Percentiles rank a stretch among this genome's conserved stretches.
phyloP scores from a whole-genome alignment of 64 coral and sea anemone species.

The Pocillopora damicornis region DNA sequence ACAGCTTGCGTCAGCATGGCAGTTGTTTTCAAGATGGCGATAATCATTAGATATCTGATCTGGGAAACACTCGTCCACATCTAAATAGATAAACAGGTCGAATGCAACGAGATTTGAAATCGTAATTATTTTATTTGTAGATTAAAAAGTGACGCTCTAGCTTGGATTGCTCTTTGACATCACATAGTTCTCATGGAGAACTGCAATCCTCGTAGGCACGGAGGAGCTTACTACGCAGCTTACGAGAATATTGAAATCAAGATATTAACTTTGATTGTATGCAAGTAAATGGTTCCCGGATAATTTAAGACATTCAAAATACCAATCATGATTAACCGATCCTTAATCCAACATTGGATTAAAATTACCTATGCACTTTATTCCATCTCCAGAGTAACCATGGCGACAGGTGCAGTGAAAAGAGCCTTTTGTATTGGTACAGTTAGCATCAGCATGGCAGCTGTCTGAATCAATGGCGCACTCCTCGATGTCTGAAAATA shows the following conservation, averaged over 20 bases:
- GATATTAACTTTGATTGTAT: too few relatives aligned
- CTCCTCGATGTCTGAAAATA: slow-evolving; percentile 53
- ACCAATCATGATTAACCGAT: too few relatives aligned
- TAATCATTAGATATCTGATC: neutral
- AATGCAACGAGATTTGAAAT: neutral
- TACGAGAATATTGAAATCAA: too few relatives aligned
- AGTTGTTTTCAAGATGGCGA: slow-evolving; percentile 18
- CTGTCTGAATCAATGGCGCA: slow-evolving; percentile 14
- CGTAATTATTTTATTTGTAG: neutral
- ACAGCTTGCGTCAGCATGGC: slow-evolving; percentile 47
- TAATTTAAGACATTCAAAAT: too few relatives aligned
- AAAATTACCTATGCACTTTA: too few relatives aligned
- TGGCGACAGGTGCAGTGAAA: slow-evolving; percentile 43
- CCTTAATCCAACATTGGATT: too few relatives aligned
- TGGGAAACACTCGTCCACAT: slow-evolving; percentile 30
- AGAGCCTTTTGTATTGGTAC: slow-evolving; percentile 44
- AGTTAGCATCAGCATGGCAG: slow-evolving; percentile 47
- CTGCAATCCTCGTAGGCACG: too few relatives aligned
- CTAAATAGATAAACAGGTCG: neutral
- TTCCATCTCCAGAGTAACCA: slow-evolving; percentile 51
- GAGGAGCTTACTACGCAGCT: too few relatives aligned
- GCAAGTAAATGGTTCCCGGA: too few relatives aligned
- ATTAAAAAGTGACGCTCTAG: too few relatives aligned
- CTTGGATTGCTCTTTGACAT: too few relatives aligned
- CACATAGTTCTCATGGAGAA: too few relatives aligned